These are phyloP conservation scores for Perca flavescens DNA, from an alignment of 2,113 vertebrate genomes.

Conservation along the genomic window DNA sequence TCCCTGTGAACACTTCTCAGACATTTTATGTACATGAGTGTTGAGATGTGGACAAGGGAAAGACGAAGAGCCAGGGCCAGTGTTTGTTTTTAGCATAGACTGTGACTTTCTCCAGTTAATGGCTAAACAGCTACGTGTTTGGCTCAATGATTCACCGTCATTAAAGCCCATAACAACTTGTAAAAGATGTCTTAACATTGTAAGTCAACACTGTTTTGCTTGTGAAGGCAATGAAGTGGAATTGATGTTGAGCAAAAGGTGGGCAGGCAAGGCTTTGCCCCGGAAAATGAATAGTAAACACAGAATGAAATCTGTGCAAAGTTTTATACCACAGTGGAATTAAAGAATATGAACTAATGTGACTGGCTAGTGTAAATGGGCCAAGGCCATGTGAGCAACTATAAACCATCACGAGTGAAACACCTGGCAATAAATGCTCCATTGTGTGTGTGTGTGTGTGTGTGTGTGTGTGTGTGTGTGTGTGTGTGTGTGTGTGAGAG, in stretches of 20 bases:
- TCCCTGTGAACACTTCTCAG: neutral
- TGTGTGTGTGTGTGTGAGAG: neutral
- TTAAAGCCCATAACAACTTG: slow-evolving; percentile 53
- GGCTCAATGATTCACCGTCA: slow-evolving; percentile 72
- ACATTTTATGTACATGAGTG: neutral
- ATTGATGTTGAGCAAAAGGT: slow-evolving; percentile 54
- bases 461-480: neutral
- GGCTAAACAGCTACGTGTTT: slow-evolving; percentile 28
- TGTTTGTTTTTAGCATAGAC: neutral
- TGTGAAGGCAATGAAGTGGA: slow-evolving; percentile 48
- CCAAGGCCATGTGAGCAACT: slow-evolving; percentile 27
- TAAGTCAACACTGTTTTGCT: slow-evolving; percentile 24
- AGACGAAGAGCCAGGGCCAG: neutral
- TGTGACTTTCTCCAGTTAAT: slow-evolving; percentile 38
- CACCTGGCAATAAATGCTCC: slow-evolving; percentile 19
- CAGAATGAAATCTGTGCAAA: neutral
- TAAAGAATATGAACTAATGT: neutral
- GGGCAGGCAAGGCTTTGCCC: neutral
- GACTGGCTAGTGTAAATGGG: slow-evolving; percentile 12
- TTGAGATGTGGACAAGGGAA: neutral
- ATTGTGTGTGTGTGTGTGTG: neutral
- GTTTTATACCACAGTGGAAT: neutral
- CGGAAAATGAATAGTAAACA: neutral
- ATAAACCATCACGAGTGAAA: slow-evolving; percentile 34
- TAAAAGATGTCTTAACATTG: slow-evolving; percentile 39